phyloP scores from a whole-genome alignment of 2,113 vertebrate genomes.

The Electrona antarctica region DNA sequence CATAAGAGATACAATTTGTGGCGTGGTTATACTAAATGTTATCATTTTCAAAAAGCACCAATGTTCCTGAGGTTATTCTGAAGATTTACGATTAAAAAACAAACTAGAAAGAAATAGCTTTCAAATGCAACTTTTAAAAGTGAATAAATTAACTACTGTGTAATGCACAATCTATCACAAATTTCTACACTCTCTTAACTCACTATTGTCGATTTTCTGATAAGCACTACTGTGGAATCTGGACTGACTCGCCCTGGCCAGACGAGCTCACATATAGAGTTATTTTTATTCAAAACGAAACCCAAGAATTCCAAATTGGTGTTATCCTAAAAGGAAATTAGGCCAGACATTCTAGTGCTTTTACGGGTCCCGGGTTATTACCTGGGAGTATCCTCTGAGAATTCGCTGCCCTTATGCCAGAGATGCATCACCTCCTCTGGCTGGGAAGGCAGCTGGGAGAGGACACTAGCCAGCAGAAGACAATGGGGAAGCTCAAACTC shows the following conservation, averaged over 20 bases:
- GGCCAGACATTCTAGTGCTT: background rate
- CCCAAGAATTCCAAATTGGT: background rate
- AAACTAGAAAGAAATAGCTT: no score
- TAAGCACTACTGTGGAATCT: no score
- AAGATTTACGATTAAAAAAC: no score
- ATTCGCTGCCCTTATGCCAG: slow-evolving; percentile 82
- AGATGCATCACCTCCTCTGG: slow-evolving; percentile 82
- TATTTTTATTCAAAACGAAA: background rate
- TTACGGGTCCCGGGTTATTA: slow-evolving; percentile 31
- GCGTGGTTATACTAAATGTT: background rate
- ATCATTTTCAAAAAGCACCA: no score
- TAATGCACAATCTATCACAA: no score
- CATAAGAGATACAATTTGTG: slow-evolving; percentile 1
- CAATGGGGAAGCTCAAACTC: slow-evolving; percentile 87
- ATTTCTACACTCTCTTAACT: no score
- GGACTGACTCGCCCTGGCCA: background rate
- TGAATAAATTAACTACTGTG: no score
- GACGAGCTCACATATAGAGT: background rate
- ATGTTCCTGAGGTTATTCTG: no score
- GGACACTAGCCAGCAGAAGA: slow-evolving; percentile 81
- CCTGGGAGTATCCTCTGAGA: slow-evolving; percentile 73
- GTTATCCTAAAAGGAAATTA: background rate
- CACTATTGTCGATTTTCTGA: no score
- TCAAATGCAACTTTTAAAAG: no score
- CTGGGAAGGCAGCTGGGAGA: slow-evolving; percentile 84